Conservation (phyloP, 2,797 vertebrate species). For the Onychomys arenicola region DNA sequence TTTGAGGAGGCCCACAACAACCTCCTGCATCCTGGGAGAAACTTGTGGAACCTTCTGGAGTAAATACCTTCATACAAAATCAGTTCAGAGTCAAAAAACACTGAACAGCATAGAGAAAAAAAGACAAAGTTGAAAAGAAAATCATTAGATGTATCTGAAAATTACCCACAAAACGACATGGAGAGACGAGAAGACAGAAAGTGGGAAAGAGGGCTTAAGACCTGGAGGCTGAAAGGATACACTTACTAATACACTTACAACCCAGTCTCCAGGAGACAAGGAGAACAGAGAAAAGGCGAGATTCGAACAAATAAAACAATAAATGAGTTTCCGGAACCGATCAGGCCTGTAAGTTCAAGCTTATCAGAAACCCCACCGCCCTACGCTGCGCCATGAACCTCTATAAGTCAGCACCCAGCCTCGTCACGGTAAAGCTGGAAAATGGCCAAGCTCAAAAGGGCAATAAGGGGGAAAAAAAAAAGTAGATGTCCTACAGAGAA, state of each 20-base stretch:
- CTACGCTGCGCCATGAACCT: background rate
- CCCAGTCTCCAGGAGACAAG: background rate
- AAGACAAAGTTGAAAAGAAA: background rate
- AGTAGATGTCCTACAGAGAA: background rate
- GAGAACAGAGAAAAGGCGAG: background rate
- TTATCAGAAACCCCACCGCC: background rate
- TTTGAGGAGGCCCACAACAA: background rate
- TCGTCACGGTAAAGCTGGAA: background rate
- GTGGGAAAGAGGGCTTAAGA: background rate
- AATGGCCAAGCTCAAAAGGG: background rate
- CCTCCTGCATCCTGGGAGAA: background rate
- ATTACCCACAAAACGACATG: background rate
- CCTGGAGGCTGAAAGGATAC: background rate
- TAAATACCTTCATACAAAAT: slow-evolving; percentile 4
- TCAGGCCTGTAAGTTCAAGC: too few relatives aligned
- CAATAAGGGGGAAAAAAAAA: background rate
- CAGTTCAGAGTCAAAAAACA: slow-evolving; percentile 7
- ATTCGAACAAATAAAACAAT: background rate
- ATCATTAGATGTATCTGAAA: background rate
- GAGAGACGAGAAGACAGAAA: background rate
- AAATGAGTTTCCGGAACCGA: background rate
- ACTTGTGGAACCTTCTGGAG: background rate
- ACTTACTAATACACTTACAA: background rate
- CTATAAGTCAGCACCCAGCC: background rate
- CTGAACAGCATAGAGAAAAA: background rate